Evolutionary conservation across 2,797 vertebrate genomes (phyloP), one percentile per base, ranked within the genome.

Genomic region (Dicrostonyx torquatus): DNA sequence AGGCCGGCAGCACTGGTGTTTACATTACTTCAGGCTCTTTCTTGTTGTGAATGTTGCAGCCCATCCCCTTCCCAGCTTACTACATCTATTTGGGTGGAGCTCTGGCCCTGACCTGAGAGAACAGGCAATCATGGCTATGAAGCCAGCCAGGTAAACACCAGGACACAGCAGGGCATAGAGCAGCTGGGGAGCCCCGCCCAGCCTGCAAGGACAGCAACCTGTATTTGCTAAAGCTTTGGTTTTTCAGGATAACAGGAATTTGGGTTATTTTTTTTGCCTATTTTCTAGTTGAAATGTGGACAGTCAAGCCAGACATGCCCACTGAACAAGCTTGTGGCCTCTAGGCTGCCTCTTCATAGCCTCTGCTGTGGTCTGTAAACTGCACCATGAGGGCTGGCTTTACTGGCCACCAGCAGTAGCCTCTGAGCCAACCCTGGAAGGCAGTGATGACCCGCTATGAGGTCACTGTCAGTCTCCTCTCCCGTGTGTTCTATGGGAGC

Each of bases 161-260:
- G n/a, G 17, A 29, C 7, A 9, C 8, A 18, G 37, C 55, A 58
- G 55, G 55, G 55, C 55, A 55, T 55, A 37, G 24, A 20, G 3
- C 75, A 48, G 9, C 3, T 6, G 11, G 43, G 75, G 24, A 34
- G 20, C 7, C 0, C 2, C 24, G 70, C 43, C 53, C 13, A 18
- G 58, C 80, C 48, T 0, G 8, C 1, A 50, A 45, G 87, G 31
- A n/a, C 40, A 72, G 64, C 18, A 40, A 34, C 48, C 66, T 11
- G 0, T 24, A 15, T 37, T 45, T 40, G 76, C 76, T 34, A 48
- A 84, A 40, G 34, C 58, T 90, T 94, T 79, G 66, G 9, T 26
- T 90, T 96, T 70, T 70, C 64, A 72, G 73, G 29, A 87, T 37
- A 26, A 31, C 45, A 88, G 87, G 53, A 89, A 88, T 66, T 29